Base-by-base conservation (phyloP, 1,140 invertebrate genomes). In the Geopemphigus sp. region DNA sequence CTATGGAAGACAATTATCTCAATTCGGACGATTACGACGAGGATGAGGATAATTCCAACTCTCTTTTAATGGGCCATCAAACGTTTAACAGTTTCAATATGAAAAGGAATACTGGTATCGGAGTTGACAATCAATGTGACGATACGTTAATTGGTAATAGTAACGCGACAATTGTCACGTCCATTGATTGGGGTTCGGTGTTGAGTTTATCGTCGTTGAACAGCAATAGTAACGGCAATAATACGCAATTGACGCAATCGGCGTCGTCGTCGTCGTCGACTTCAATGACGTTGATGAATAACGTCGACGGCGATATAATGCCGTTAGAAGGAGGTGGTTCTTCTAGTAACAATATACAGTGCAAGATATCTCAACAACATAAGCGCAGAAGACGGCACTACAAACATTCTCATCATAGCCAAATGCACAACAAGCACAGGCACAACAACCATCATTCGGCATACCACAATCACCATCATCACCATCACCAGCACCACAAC, bases 101-200 rank as follows among this genome's bases (percentile, higher is more conserved):
- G 12, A 57, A 61, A 47, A 61, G 22, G 32, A 53, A 57, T 32
- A 61, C 39, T 26, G 90, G 91, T 85, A 89, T 88, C 17, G 92
- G 93, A 85, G n/a, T n/a, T n/a, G 92, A 92, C 1, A 90, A 92
- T 72, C 91, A 92, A 85, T 91, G 91, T 83, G 92, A 93, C 84
- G 92, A 92, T n/a, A 53, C 19, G n/a, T 29, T 72, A 54, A 54
- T 54, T 5, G 68, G 68, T 32, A 72, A 68, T 50, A 68, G 47
- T 54, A 72, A 54, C 24, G n/a, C 68, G 6, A 72, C 68, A 5
- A 70, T n/a, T 12, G 92, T 93, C 84, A 88, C 92, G 68, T 90
- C 91, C 81, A 95, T 95, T 84, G 94, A 95, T 86, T 95, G 94
- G 94, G 92, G 94, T 83, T 95, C 93, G 47, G 94, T 95, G 82